Percentiles rank a stretch among this genome's conserved stretches.
These are phyloP conservation scores for Choloepus hoffmanni DNA, from an alignment of 2,113 vertebrate species.

Conservation along the genomic window DNA sequence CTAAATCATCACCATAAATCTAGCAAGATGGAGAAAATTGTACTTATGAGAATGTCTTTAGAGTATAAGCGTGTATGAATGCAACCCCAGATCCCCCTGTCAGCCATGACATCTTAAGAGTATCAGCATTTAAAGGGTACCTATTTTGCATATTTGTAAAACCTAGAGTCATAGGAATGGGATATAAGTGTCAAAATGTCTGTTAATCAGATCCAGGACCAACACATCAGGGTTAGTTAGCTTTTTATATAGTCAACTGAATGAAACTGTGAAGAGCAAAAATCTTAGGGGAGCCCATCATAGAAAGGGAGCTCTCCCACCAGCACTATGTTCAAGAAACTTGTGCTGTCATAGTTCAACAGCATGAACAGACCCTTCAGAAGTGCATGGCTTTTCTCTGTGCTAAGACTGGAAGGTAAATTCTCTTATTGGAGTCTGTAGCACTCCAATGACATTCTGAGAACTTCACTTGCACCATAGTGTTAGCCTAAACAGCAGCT, in stretches of 20 bases:
- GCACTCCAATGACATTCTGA: neutral
- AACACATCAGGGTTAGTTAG: neutral
- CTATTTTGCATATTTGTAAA: neutral
- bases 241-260: neutral
- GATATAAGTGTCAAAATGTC: neutral
- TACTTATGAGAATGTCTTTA: neutral
- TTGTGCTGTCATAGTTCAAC: neutral
- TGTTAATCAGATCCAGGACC: neutral
- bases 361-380: neutral
- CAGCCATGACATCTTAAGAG: neutral
- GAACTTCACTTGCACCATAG: neutral
- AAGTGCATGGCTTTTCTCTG: neutral
- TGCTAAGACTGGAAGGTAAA: neutral
- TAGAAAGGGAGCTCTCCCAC: neutral
- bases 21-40: neutral
- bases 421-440: neutral
- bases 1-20: neutral
- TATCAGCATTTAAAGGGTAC: neutral
- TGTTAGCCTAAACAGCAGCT: neutral
- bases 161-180: neutral
- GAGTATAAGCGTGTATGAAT: neutral
- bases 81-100: neutral
- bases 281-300: neutral
- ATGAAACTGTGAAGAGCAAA: neutral
- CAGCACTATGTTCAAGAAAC: neutral